These are phyloP conservation scores for Drosophila eohydei DNA, from an alignment of 2,888 invertebrate genomes.

Conservation along the genomic window DNA sequence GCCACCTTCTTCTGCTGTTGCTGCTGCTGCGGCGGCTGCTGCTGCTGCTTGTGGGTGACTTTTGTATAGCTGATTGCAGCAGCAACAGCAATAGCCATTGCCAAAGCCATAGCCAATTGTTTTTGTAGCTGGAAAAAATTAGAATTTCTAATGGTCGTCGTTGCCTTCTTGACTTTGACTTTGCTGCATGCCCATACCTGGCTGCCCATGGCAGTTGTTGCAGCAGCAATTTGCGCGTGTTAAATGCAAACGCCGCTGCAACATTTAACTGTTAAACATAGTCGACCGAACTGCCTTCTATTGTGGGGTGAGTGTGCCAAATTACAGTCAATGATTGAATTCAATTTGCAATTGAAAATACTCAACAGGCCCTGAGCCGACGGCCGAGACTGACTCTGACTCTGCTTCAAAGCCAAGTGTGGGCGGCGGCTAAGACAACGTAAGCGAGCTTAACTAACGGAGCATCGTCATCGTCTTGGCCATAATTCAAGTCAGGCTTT, in stretches of 20 bases:
- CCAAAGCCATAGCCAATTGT: slow-evolving; percentile 37
- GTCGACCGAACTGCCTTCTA: slow-evolving; percentile 23
- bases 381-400: not conserved
- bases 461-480: slow-evolving; percentile 24
- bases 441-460: slow-evolving; percentile 23
- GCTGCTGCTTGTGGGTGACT: slow-evolving; percentile 71
- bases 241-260: slow-evolving; percentile 73
- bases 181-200: slow-evolving; percentile 48
- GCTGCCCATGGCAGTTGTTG: slow-evolving; percentile 26
- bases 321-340: slow-evolving; percentile 80
- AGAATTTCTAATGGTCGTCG: slow-evolving; percentile 75
- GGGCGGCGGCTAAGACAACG: slow-evolving; percentile 25
- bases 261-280: slow-evolving; percentile 75
- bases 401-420: slow-evolving; percentile 5
- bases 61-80: slow-evolving; percentile 66
- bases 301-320: slow-evolving; percentile 64
- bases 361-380: slow-evolving; percentile 22
- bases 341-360: slow-evolving; percentile 80
- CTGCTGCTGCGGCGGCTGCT: slow-evolving; percentile 56
- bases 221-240: slow-evolving; percentile 76
- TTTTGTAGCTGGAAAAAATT: slow-evolving; percentile 59
- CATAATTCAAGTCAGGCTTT: slow-evolving; percentile 21
- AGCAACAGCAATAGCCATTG: slow-evolving; percentile 10
- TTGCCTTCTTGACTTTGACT: slow-evolving; percentile 63
- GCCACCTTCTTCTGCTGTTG: slow-evolving; percentile 72